These are phyloP conservation scores for Palythoa grandis DNA, from an alignment of 92 coral and sea anemone genomes.

Conservation along the genomic window DNA sequence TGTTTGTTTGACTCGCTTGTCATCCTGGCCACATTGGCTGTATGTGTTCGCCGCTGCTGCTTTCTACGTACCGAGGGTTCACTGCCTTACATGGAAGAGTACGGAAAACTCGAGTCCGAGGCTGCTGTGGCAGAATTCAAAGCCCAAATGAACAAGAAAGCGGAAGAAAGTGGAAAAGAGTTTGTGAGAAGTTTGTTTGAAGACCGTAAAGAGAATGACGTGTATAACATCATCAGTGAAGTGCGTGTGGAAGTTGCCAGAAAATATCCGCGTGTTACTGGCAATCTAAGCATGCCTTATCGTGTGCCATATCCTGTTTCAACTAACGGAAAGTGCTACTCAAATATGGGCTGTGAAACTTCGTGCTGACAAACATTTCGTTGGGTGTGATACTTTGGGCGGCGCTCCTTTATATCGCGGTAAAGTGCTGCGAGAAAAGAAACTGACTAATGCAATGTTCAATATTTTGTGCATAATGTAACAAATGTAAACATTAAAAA, in stretches of 20 bases:
- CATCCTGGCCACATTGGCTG: slow-evolving; percentile 47
- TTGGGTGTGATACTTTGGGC: neutral
- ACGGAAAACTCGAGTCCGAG: slow-evolving; percentile 54
- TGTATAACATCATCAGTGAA: neutral
- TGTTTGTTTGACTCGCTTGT: slow-evolving; percentile 49
- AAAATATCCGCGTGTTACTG: slow-evolving; percentile 59
- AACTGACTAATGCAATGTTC: too few relatives aligned
- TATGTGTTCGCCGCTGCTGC: slow-evolving; percentile 56
- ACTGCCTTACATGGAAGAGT: slow-evolving; percentile 51
- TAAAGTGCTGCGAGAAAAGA: too few relatives aligned
- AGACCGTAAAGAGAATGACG: slow-evolving; percentile 1
- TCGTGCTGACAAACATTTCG: neutral
- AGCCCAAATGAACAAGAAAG: slow-evolving; percentile 39
- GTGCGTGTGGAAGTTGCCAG: slow-evolving; percentile 17
- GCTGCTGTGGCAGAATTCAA: slow-evolving; percentile 57
- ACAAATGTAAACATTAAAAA: too few relatives aligned
- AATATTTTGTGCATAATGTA: too few relatives aligned
- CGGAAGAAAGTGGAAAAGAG: slow-evolving; percentile 47
- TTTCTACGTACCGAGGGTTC: slow-evolving; percentile 56
- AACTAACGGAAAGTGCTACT: neutral
- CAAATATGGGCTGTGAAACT: neutral
- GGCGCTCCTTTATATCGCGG: too few relatives aligned
- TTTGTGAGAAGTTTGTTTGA: slow-evolving; percentile 23
- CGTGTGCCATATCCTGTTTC: slow-evolving; percentile 10
- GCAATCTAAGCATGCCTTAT: slow-evolving; percentile 64